A percentile compares a stretch with the other conserved stretches of the same genome.
Conservation (phyloP, 2,888 invertebrate species). For the Xanthostigma xanthostigma region DNA sequence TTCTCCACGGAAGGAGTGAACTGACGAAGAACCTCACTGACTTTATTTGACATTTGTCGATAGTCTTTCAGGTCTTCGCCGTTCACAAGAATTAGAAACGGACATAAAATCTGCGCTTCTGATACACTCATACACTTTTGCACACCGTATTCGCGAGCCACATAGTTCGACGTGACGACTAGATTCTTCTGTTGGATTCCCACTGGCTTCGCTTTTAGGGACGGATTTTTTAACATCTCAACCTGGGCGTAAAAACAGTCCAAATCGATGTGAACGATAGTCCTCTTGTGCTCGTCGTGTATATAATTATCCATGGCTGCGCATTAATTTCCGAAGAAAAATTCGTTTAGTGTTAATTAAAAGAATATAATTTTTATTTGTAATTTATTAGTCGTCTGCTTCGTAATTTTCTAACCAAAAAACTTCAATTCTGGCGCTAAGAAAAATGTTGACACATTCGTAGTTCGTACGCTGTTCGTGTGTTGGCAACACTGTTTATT, state of each 20-base stretch:
- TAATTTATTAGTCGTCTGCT: too few species aligned
- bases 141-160: conserved; percentile 59
- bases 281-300: conserved; percentile 39
- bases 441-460: too few species aligned
- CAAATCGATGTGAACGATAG: conserved; percentile 66
- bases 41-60: conserved; percentile 60
- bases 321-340: too few species aligned
- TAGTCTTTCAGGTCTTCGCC: conserved; percentile 76
- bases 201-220: conserved; percentile 47
- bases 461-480: too few species aligned
- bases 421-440: too few species aligned
- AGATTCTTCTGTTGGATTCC: conserved; percentile 75
- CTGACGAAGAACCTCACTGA: conserved; percentile 52
- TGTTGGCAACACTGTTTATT: too few species aligned
- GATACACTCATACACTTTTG: conserved; percentile 61
- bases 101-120: conserved; percentile 62
- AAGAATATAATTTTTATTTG: too few species aligned
- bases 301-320: background rate
- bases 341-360: too few species aligned
- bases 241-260: conserved; percentile 82
- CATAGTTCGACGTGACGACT: conserved; percentile 73
- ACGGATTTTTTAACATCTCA: conserved; percentile 59
- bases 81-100: conserved; percentile 56
- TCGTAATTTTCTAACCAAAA: too few species aligned
- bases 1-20: conserved; percentile 64